phyloP scores from a whole-genome alignment of 2,797 vertebrate species.

The Podarcis lilfordi region DNA sequence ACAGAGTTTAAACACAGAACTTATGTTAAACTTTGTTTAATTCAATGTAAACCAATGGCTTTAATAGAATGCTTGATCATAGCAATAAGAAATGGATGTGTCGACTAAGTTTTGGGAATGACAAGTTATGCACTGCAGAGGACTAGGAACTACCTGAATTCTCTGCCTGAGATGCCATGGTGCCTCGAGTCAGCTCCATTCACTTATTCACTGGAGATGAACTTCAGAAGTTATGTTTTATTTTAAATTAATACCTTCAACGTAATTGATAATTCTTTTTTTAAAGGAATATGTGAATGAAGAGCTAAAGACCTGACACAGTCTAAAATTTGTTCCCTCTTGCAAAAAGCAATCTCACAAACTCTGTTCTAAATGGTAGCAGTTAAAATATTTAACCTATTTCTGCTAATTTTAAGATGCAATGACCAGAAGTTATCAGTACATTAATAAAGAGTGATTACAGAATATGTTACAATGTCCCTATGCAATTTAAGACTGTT shows the following conservation, averaged over 20 bases:
- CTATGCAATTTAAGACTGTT: neutral
- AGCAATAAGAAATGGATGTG: neutral
- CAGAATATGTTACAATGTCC: neutral
- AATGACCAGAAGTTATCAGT: neutral
- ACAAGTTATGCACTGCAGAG: neutral
- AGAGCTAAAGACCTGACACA: neutral
- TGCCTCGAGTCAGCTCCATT: neutral
- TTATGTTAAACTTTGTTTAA: neutral
- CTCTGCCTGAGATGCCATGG: neutral
- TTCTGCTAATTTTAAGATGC: neutral
- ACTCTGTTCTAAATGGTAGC: neutral
- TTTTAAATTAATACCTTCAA: neutral
- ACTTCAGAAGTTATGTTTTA: neutral
- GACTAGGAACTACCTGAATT: neutral
- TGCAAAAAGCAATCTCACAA: neutral
- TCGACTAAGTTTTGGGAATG: neutral
- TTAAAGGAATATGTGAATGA: neutral
- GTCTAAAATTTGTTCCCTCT: neutral
- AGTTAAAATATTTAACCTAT: neutral
- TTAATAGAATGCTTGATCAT: too few relatives aligned
- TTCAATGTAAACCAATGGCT: neutral
- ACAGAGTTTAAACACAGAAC: neutral
- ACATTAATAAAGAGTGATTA: neutral
- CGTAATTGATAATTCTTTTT: neutral
- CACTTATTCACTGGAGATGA: neutral